Evolutionary conservation across 2,888 invertebrate species (phyloP).

Genomic region (Heliconius hortense): DNA sequence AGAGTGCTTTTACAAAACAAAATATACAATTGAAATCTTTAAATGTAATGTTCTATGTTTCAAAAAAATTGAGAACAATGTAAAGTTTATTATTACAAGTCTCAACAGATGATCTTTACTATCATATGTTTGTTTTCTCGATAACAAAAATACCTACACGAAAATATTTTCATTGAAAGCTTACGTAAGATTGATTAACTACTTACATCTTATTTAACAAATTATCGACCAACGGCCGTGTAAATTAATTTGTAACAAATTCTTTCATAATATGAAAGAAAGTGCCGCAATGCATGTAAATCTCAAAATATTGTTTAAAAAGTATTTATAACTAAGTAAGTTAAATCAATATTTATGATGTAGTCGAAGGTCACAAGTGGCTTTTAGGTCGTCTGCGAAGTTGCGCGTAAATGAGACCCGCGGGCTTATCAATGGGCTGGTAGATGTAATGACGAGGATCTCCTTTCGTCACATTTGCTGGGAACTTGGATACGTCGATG

Average conservation of each 20-base stretch:
- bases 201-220: not conserved
- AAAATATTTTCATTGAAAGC: slow-evolving; percentile 2
- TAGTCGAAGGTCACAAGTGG: slow-evolving; percentile 69
- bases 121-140: slow-evolving; percentile 29
- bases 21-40: slow-evolving; percentile 20
- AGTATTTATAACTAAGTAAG: not conserved
- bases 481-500: slow-evolving; percentile 88
- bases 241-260: slow-evolving; percentile 44
- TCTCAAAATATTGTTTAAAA: not conserved
- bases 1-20: slow-evolving; percentile 11
- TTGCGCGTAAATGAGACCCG: slow-evolving; percentile 88
- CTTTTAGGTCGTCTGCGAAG: slow-evolving; percentile 83
- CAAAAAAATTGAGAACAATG: not conserved
- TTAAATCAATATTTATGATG: slow-evolving; percentile 9
- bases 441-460: slow-evolving; percentile 86
- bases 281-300: not conserved
- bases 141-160: slow-evolving; percentile 6
- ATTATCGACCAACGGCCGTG: not conserved
- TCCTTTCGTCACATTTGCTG: slow-evolving; percentile 83
- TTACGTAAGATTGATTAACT: not conserved
- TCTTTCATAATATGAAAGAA: not conserved
- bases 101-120: slow-evolving; percentile 21
- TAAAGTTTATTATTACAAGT: slow-evolving; percentile 9
- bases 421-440: slow-evolving; percentile 89
- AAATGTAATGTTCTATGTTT: not conserved